Conservation (phyloP, 2,888 invertebrate species). For the Dolichomitus sp. region DNA sequence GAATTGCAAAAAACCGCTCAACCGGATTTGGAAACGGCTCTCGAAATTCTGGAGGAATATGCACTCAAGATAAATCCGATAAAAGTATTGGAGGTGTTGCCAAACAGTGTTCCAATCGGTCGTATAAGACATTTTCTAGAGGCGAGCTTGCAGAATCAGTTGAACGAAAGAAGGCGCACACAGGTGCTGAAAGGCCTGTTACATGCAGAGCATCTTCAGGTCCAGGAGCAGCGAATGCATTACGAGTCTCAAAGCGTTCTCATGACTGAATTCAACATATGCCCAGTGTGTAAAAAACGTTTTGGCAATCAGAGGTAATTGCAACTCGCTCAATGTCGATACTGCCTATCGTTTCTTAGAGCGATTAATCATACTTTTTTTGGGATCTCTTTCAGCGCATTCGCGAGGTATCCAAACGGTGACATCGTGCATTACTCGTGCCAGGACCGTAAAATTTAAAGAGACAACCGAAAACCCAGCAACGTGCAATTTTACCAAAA, state of each 20-base stretch:
- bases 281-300: slow-evolving; percentile 96
- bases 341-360: not conserved
- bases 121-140: slow-evolving; percentile 93
- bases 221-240: slow-evolving; percentile 93
- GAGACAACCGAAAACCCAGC: not conserved
- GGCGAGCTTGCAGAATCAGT: slow-evolving; percentile 91
- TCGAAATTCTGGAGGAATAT: slow-evolving; percentile 93
- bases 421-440: slow-evolving; percentile 98
- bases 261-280: slow-evolving; percentile 95
- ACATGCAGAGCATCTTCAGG: slow-evolving; percentile 95
- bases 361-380: slow-evolving; percentile 37
- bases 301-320: slow-evolving; percentile 95
- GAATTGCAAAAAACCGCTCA: slow-evolving; percentile 88
- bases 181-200: slow-evolving; percentile 94
- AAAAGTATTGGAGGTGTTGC: slow-evolving; percentile 93
- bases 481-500: slow-evolving; percentile 44
- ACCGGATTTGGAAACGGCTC: slow-evolving; percentile 93
- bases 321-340: not conserved
- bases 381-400: slow-evolving; percentile 90
- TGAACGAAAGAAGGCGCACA: slow-evolving; percentile 91
- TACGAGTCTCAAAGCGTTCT: slow-evolving; percentile 94
- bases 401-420: slow-evolving; percentile 96
- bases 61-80: slow-evolving; percentile 94
- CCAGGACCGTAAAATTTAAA: slow-evolving; percentile 87
- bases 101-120: slow-evolving; percentile 92